Conservation (phyloP, 2,888 invertebrate species). For the Lasioglossum oenotherae region DNA sequence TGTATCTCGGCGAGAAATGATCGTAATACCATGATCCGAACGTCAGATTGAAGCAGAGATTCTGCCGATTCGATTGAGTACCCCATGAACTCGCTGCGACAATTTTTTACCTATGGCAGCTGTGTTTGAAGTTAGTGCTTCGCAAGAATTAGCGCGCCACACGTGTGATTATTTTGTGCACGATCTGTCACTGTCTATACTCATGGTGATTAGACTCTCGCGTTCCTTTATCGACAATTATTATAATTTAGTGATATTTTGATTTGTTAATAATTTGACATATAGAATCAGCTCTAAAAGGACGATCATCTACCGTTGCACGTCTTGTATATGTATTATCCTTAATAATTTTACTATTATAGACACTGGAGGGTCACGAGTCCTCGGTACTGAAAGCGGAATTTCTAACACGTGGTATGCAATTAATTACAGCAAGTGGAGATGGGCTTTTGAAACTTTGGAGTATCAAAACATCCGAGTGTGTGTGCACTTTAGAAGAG, state of each 20-base stretch:
- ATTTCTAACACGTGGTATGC: conserved; percentile 94
- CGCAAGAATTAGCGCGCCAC: too few relatives aligned
- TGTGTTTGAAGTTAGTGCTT: too few relatives aligned
- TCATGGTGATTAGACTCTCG: neutral
- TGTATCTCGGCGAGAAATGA: too few relatives aligned
- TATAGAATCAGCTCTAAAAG: neutral
- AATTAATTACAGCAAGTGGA: conserved; percentile 93
- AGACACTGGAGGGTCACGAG: conserved; percentile 95
- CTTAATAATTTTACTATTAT: conserved; percentile 59
- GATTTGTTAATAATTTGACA: neutral
- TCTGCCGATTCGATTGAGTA: too few relatives aligned
- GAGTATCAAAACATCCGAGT: conserved; percentile 95
- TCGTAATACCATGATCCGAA: too few relatives aligned
- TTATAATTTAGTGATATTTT: neutral
- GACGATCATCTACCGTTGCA: neutral
- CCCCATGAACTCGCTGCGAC: too few relatives aligned
- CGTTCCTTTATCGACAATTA: neutral
- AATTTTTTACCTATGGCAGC: too few relatives aligned
- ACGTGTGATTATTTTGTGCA: too few relatives aligned
- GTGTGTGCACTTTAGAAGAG: conserved; percentile 93
- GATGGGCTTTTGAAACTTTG: conserved; percentile 98
- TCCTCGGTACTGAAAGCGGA: conserved; percentile 93
- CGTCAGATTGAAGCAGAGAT: too few relatives aligned
- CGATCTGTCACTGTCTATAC: neutral
- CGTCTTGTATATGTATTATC: neutral